These are phyloP conservation scores for Thalassaphorura encarpata DNA, from an alignment of 1,140 invertebrate genomes.

Conservation along the genomic window DNA sequence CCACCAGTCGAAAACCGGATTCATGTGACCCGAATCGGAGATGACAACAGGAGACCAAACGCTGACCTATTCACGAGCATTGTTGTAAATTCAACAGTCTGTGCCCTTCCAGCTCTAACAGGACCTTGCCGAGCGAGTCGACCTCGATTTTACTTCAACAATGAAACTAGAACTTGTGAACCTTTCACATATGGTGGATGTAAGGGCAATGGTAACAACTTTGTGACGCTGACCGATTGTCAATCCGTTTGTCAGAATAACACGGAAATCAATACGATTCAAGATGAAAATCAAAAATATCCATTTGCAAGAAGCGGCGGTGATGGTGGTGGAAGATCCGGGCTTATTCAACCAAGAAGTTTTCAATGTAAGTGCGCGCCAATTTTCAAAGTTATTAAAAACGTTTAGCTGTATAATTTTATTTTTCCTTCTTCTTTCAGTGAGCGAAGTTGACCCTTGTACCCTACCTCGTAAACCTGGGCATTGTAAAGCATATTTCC, in stretches of 20 bases:
- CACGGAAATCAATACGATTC: slow-evolving; percentile 27
- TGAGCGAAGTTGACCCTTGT: slow-evolving; percentile 50
- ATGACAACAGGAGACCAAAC: too few species aligned
- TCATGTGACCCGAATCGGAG: too few species aligned
- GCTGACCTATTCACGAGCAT: too few species aligned
- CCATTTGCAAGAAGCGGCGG: not conserved
- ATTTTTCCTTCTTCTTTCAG: slow-evolving; percentile 10
- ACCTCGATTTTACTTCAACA: slow-evolving; percentile 27
- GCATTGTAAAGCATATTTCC: slow-evolving; percentile 70
- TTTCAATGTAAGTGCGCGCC: not conserved
- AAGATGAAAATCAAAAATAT: slow-evolving; percentile 20
- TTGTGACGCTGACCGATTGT: slow-evolving; percentile 54
- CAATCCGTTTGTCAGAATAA: slow-evolving; percentile 47
- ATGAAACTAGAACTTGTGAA: slow-evolving; percentile 43
- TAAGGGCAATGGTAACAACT: slow-evolving; percentile 71
- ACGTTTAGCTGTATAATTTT: not conserved
- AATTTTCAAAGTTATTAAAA: not conserved
- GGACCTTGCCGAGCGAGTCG: slow-evolving; percentile 28
- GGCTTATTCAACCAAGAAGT: not conserved
- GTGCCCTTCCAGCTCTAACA: slow-evolving; percentile 1
- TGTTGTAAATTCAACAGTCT: slow-evolving; percentile 7
- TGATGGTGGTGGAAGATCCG: too few species aligned
- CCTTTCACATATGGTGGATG: slow-evolving; percentile 74
- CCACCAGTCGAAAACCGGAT: too few species aligned
- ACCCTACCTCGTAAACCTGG: slow-evolving; percentile 59